Base-by-base conservation (phyloP, 1,140 invertebrate species). In the Drosophila tsacasi region DNA sequence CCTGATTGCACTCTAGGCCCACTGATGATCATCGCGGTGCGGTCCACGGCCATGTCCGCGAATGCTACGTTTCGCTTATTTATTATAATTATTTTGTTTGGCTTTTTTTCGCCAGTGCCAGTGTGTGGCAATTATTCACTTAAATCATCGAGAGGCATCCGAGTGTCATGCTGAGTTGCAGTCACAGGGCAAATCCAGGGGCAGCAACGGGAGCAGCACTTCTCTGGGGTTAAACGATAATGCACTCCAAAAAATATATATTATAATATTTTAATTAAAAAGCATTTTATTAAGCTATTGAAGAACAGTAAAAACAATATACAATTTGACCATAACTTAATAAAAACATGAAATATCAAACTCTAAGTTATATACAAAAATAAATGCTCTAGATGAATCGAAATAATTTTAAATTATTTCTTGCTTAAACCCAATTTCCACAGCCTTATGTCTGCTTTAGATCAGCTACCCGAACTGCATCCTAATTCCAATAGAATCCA, bases 131-230 rank as follows among this genome's bases (percentile, higher is more conserved):
- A 90, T 90, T 90, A 90, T 90, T 90, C 85, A 90, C 85, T 90
- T 90, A 90, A 90, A 85, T 77, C 85, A 85, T 90, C 81, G 89
- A 82, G 65, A 49, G 61, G 44, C 74, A 76, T 58, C 54, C 73
- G 64, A 77, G 84, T 89, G 85, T 89, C 85, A 90, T 90, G 85
- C 79, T 90, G 82, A 90, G 82, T 89, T 83, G 84, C 83, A 86
- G 77, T 85, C 80, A 79, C 69, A 77, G 30, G 37, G 39, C 52
- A 49, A 37, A 72, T 68, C 64, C 64, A 72, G 64, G 40, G 55
- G 52, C 61, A 84, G 81, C 73, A 67, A 59, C 73, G 67, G 75
- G 69, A 85, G 82, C 82, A 84, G 49, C 30, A 69, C 58, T 58
- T 55, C 68, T 60, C 44, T 3, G 75, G 64, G 69, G 62, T 61